These are phyloP conservation scores for Drosophila nigritarsus DNA, from an alignment of 2,888 invertebrate species.

Conservation along the genomic window DNA sequence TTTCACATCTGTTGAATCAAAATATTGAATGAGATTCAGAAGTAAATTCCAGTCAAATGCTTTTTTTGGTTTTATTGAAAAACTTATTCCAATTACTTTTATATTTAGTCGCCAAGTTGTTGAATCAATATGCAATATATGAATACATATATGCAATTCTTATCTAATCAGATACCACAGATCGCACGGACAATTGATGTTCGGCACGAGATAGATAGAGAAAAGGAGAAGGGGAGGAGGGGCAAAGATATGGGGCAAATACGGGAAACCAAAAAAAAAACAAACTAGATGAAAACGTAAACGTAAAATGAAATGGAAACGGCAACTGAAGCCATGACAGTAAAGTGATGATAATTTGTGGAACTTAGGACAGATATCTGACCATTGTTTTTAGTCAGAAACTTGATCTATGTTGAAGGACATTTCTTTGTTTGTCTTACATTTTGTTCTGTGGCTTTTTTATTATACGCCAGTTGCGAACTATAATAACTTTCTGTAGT, in stretches of 20 bases:
- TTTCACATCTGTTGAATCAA: background rate
- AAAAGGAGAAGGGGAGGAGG: background rate
- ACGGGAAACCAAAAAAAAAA: background rate
- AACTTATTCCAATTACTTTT: background rate
- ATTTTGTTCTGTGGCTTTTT: conserved; percentile 53
- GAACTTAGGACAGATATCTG: conserved; percentile 24
- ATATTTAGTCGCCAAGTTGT: background rate
- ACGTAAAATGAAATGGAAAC: conserved; percentile 6
- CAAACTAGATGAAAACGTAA: conserved; percentile 3
- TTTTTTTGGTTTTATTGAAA: background rate
- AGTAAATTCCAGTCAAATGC: background rate
- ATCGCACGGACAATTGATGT: too few relatives aligned
- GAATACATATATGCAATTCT: conserved; percentile 72
- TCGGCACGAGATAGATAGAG: conserved; percentile 9
- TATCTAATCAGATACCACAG: conserved; percentile 56
- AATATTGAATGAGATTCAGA: background rate
- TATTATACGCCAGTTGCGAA: conserved; percentile 49
- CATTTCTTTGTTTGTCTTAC: conserved; percentile 34
- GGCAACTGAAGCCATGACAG: conserved; percentile 37
- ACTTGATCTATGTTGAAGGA: conserved; percentile 55
- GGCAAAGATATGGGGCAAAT: conserved; percentile 17
- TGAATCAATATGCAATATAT: conserved; percentile 56
- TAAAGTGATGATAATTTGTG: conserved; percentile 73
- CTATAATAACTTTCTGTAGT: conserved; percentile 43
- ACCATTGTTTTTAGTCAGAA: conserved; percentile 39